These are phyloP conservation scores for Ecliptopera silaceata DNA, from an alignment of 2,888 invertebrate species.

Conservation along the genomic window DNA sequence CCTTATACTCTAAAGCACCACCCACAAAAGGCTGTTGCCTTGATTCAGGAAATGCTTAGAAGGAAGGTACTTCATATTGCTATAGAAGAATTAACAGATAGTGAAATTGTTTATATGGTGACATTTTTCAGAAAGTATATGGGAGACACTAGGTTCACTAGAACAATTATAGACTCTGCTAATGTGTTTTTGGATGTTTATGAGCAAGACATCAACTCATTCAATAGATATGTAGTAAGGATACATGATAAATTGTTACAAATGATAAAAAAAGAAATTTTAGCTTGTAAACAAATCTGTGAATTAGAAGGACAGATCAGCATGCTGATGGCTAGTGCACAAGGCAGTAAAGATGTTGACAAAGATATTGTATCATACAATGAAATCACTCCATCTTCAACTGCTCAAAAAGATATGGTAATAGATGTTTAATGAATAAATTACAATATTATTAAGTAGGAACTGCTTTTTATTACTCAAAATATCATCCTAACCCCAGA, in stretches of 20 bases:
- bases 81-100: slow-evolving; percentile 87
- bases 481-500: too few species aligned
- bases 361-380: slow-evolving; percentile 47
- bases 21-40: slow-evolving; percentile 90
- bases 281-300: slow-evolving; percentile 84
- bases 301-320: slow-evolving; percentile 88
- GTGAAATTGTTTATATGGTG: slow-evolving; percentile 85
- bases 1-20: slow-evolving; percentile 52
- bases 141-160: slow-evolving; percentile 88
- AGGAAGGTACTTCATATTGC: slow-evolving; percentile 90
- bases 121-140: slow-evolving; percentile 90
- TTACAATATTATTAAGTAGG: not conserved
- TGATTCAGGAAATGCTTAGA: slow-evolving; percentile 94
- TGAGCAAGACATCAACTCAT: slow-evolving; percentile 84
- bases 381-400: slow-evolving; percentile 64
- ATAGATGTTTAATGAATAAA: slow-evolving; percentile 72
- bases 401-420: slow-evolving; percentile 82
- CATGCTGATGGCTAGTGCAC: slow-evolving; percentile 85
- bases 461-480: not conserved
- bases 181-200: slow-evolving; percentile 90
- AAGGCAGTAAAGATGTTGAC: slow-evolving; percentile 67
- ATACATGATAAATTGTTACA: slow-evolving; percentile 84
- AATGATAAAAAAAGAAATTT: slow-evolving; percentile 86
- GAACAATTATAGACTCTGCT: slow-evolving; percentile 88
- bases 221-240: slow-evolving; percentile 84